Percentiles rank a stretch among this genome's conserved stretches.
Conservation (phyloP, 2,888 invertebrate genomes). For the Drosophila siamana region DNA sequence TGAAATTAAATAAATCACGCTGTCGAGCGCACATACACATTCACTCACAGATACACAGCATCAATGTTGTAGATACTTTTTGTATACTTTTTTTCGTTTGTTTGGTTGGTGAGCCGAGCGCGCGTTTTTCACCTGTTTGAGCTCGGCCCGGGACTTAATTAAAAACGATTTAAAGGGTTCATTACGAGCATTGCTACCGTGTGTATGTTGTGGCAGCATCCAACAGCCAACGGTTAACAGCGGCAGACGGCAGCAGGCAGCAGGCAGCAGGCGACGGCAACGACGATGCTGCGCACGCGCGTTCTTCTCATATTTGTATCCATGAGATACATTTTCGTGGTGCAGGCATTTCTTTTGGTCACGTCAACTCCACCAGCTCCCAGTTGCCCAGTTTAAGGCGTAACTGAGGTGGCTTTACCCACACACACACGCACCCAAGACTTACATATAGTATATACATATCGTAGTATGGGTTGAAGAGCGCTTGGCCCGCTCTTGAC, state of each 20-base stretch:
- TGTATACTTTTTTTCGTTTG: not conserved
- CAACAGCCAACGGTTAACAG: constrained; percentile 25
- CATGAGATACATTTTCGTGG: constrained; percentile 67
- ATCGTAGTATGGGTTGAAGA: not conserved
- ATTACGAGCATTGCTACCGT: constrained; percentile 83
- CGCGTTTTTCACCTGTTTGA: constrained; percentile 50
- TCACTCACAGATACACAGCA: not conserved
- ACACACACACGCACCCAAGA: constrained; percentile 28
- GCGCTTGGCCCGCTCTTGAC: constrained; percentile 32
- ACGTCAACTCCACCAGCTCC: constrained; percentile 67
- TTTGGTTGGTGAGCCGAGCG: not conserved
- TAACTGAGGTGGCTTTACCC: constrained; percentile 70
- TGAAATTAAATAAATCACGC: constrained; percentile 30
- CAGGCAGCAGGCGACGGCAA: constrained; percentile 23
- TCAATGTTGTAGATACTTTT: constrained; percentile 7
- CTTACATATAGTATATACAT: not conserved
- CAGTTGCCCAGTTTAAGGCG: constrained; percentile 65
- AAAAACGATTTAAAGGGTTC: constrained; percentile 84
- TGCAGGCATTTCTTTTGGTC: constrained; percentile 66
- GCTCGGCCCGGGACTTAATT: constrained; percentile 76
- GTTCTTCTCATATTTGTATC: constrained; percentile 68
- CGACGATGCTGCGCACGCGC: constrained; percentile 43
- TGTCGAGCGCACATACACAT: constrained; percentile 12
- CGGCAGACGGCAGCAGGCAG: constrained; percentile 16
- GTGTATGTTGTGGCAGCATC: constrained; percentile 32